Evolutionary conservation across 2,797 vertebrate species (phyloP).

Genomic region (Sebastes cheni): DNA sequence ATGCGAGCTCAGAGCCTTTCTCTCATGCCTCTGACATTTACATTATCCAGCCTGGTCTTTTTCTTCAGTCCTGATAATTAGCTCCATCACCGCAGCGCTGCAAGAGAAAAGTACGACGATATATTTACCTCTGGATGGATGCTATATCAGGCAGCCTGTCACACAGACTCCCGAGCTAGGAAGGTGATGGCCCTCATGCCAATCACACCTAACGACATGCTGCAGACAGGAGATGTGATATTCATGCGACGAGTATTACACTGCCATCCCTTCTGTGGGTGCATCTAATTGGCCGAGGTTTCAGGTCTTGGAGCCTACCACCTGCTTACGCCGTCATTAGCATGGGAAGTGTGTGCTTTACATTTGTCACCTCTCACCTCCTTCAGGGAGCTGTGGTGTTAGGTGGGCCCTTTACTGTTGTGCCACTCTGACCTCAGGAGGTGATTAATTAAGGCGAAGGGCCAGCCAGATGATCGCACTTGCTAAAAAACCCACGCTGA

Average conservation of each 20-base stretch:
- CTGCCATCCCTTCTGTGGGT: constrained; percentile 20
- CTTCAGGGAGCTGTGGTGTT: constrained; percentile 30
- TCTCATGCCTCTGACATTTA: constrained; percentile 65
- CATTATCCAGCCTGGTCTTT: constrained; percentile 57
- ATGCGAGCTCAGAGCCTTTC: constrained; percentile 51
- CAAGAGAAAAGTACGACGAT: constrained; percentile 7
- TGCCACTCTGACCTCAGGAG: constrained; percentile 41
- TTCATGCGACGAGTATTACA: constrained; percentile 23
- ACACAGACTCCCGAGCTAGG: constrained; percentile 8
- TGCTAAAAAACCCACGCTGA: constrained; percentile 25
- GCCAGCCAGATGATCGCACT: constrained; percentile 37
- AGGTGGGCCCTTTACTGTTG: constrained; percentile 40
- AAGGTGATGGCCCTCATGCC: constrained; percentile 37
- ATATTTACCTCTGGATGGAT: constrained; percentile 23
- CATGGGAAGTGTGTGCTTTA: constrained; percentile 31
- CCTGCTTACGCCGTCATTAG: constrained; percentile 58
- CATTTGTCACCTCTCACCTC: constrained; percentile 58
- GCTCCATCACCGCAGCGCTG: constrained; percentile 40
- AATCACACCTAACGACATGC: constrained; percentile 35
- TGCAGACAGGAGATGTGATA: constrained; percentile 28
- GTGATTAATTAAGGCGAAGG: constrained; percentile 58
- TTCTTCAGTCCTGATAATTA: constrained; percentile 65
- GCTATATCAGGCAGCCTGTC: constrained; percentile 24
- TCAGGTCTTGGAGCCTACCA: constrained; percentile 38
- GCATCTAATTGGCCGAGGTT: constrained; percentile 57